Base-by-base conservation (phyloP, 1,140 invertebrate genomes). In the Alviniconcha marisindica region DNA sequence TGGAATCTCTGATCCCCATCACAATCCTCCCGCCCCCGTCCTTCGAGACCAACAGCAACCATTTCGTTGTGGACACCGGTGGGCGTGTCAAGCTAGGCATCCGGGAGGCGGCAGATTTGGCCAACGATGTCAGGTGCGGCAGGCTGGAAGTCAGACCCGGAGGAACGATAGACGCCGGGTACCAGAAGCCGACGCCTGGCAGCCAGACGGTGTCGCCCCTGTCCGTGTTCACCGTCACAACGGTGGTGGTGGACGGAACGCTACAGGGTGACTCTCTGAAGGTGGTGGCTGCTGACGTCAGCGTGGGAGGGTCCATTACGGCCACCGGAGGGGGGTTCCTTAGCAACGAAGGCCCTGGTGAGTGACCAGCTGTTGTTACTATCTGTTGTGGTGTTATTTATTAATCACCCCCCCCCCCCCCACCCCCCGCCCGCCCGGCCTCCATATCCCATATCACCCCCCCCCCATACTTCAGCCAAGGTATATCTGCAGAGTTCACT, bases 311-410 rank as follows among this genome's bases (percentile, higher is more conserved):
- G 24, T 14, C 2, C 14, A 40, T 73, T 24, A 77, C 77, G 12
- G 42, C 63, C n/a, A 60, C 66, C 3, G 63, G 63, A n/a, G 40
- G 74, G n/a, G 74, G 81, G 18, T 63, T 40, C 77, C n/a, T 21
- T 21, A 66, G 84, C 71, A 24, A 74, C 66, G 40, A 74, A 88
- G 78, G 86, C 74, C 86, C 88, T 79, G 89, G 89, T 90, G 82
- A 79, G 77, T 79, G 18, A 42, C 21, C 12, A 1, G 24, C 21
- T 44, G 14, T 63, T 54, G 5, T 60, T 60, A 38, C 28, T 12
- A 33, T 44, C 48, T n/a, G 14, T 56, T 51, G 28, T 56, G 24
- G 54, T 38, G 15, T 0, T n/a, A n/a, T n/a, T n/a, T n/a, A n/a
- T n/a, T n/a, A n/a, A n/a, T n/a, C n/a, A n/a, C n/a, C n/a, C n/a